These are phyloP conservation scores for Mnemiopsis leidyi DNA, from an alignment of 37 sponge, comb jelly and placozoan genomes.

Conservation along the genomic window DNA sequence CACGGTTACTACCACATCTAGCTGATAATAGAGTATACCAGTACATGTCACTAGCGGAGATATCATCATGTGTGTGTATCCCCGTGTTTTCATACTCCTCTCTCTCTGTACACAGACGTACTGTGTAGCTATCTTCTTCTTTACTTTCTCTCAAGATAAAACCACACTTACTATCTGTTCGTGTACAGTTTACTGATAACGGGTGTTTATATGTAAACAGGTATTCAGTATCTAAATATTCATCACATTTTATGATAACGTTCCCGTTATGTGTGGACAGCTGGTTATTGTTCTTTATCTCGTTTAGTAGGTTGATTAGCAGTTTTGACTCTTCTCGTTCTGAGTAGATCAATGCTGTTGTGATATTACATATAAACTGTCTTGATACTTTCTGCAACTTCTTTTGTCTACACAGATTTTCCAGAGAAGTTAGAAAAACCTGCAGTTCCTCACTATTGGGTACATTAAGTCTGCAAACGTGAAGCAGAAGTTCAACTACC, in stretches of 20 bases:
- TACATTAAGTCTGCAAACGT: neutral
- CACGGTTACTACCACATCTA: too few relatives aligned
- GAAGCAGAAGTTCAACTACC: neutral
- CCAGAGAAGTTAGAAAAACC: neutral
- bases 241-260: neutral
- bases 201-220: neutral
- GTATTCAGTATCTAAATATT: neutral
- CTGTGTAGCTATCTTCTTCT: neutral
- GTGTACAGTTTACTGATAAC: neutral
- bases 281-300: neutral
- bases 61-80: neutral
- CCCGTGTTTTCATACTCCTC: neutral
- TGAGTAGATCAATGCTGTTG: too few relatives aligned
- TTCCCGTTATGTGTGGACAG: neutral
- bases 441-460: neutral
- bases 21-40: too few relatives aligned
- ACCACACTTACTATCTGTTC: neutral
- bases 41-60: neutral
- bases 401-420: neutral
- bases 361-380: too few relatives aligned
- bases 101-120: neutral
- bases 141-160: neutral
- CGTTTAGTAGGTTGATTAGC: neutral
- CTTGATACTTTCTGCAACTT: neutral
- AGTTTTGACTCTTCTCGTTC: too few relatives aligned